Percentiles rank a stretch among this genome's conserved stretches.
phyloP scores from a whole-genome alignment of 2,113 vertebrate species.

The Rhegmatorhina hoffmannsi region DNA sequence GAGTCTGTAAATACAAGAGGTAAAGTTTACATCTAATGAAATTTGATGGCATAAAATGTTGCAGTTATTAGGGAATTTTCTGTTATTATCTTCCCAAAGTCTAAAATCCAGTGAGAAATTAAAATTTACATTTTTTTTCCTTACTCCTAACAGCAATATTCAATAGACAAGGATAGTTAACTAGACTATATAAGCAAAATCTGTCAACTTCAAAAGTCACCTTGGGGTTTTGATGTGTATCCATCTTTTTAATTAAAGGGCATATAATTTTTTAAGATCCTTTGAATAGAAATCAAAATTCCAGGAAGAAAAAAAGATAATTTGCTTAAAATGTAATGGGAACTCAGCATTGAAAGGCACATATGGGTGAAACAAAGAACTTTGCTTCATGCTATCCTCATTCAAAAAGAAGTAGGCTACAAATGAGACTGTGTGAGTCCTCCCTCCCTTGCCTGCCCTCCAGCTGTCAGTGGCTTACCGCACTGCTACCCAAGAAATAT shows the following conservation, averaged over 20 bases:
- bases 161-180: background rate
- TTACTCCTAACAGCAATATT: background rate
- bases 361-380: background rate
- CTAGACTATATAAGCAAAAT: background rate
- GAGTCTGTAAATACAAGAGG: background rate
- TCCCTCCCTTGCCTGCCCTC: background rate
- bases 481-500: slow-evolving; percentile 45
- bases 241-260: background rate
- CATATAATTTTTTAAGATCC: background rate
- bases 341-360: background rate
- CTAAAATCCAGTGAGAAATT: background rate
- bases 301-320: background rate
- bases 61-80: background rate
- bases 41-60: background rate
- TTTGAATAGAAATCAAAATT: background rate
- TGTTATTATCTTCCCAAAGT: background rate
- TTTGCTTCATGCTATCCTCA: background rate
- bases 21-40: background rate
- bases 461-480: background rate
- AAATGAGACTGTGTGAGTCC: background rate
- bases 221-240: background rate
- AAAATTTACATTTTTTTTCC: background rate
- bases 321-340: background rate
- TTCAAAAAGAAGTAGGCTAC: background rate
- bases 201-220: background rate